Evolutionary conservation across 2,113 vertebrate genomes (phyloP).

Genomic region (Phocoena sinus): DNA sequence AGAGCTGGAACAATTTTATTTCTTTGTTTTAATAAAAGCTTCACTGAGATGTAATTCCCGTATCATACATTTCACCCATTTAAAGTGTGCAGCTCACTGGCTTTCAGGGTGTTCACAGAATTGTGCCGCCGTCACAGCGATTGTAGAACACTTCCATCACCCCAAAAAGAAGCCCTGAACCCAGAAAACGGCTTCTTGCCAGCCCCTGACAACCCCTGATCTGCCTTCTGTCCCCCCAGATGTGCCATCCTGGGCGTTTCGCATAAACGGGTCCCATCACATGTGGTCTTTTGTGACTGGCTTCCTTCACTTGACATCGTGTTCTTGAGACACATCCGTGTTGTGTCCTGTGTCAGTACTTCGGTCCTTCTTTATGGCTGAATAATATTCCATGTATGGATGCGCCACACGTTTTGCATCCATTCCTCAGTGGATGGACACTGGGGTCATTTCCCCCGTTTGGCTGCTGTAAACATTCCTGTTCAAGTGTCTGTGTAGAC

Average conservation of each 20-base stretch:
- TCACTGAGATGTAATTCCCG: not conserved
- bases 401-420: accelerated
- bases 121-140: not conserved
- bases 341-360: not conserved
- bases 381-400: accelerated
- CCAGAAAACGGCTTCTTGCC: not conserved
- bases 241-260: not conserved
- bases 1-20: not conserved
- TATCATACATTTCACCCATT: not conserved
- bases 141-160: not conserved
- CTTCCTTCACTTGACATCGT: accelerated
- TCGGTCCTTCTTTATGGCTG: not conserved
- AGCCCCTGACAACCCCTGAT: not conserved
- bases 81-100: not conserved
- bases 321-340: not conserved
- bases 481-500: no score
- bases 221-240: not conserved
- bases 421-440: no score
- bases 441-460: no score
- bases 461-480: not conserved
- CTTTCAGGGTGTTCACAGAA: not conserved
- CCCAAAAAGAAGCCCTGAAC: no score
- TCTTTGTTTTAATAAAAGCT: not conserved
- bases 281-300: not conserved
- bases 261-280: accelerated